Evolutionary conservation across 2,113 vertebrate species (phyloP).

Genomic region (Ptilonorhynchus violaceus): DNA sequence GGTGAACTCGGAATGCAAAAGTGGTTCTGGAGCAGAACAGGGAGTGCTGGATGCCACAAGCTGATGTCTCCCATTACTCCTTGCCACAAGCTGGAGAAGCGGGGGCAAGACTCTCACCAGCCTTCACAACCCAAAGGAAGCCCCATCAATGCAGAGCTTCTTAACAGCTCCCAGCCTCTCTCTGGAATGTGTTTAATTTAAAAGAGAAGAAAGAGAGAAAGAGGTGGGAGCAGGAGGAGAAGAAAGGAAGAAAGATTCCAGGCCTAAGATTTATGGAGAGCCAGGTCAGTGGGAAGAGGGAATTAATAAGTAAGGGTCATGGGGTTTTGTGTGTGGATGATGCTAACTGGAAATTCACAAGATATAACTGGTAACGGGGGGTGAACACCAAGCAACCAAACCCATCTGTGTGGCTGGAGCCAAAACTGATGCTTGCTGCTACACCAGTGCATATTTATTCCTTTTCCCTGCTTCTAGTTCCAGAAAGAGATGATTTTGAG

Average conservation of each 20-base stretch:
- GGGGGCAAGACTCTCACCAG: background rate
- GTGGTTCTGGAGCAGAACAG: background rate
- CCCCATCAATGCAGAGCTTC: background rate
- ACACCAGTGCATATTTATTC: background rate
- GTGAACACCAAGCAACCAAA: background rate
- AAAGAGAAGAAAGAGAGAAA: constrained; percentile 20
- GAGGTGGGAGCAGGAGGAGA: constrained; percentile 8
- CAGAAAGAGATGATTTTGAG: background rate
- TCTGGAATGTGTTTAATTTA: constrained; percentile 65
- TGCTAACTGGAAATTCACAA: constrained; percentile 16
- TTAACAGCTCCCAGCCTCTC: constrained; percentile 30
- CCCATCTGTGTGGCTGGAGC: background rate
- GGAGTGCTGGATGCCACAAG: background rate
- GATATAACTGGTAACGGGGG: background rate
- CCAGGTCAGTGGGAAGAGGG: constrained; percentile 11
- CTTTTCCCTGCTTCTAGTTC: background rate
- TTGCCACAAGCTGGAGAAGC: background rate
- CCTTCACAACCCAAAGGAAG: background rate
- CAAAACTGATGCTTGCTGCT: background rate
- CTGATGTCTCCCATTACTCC: background rate
- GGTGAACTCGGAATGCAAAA: background rate
- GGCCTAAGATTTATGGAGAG: constrained; percentile 51
- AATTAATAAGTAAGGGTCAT: constrained; percentile 30
- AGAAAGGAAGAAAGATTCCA: constrained; percentile 56
- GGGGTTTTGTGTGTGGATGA: background rate